Evolutionary conservation across 2,797 vertebrate species (phyloP), one percentile per base, ranked within the genome.

Genomic region (Arrhamphus sclerolepis): DNA sequence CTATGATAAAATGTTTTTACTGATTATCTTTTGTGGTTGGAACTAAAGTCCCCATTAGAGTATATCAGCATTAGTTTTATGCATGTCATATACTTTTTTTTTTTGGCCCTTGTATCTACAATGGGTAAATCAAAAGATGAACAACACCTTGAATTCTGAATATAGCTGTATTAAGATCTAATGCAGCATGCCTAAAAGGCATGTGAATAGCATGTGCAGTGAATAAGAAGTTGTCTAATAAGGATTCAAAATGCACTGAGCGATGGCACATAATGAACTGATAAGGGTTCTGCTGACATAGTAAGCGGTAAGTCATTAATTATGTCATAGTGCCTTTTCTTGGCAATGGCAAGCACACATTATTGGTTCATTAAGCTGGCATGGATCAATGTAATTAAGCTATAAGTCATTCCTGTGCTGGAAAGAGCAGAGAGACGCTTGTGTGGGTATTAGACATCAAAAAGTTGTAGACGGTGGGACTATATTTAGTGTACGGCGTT

Each of bases 351-450:
- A 80, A 78, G 61, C 78, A 58, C 83, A 72, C 75, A 83, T 90
- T 88, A 89, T 89, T 81, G 87, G 75, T 87, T 89, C 87, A 91
- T 89, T 88, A 91, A 80, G 76, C 71, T 74, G 84, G 80, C 82
- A 84, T 81, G 81, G 71, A 88, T 91, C 85, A 88, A 72, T 77
- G 72, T 87, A 89, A 89, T 89, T 86, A 85, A 85, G 77, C 77
- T 64, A 81, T 85, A 87, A 85, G 80, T 89, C 83, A 88, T 78
- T 69, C 43, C 69, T 76, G 63, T 46, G 29, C 43, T 59, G 63
- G 47, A 55, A 67, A 67, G 62, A 58, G 53, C 73, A 60, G 28
- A 48, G 28, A 71, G 52, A 62, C 21, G 11, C 59, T 72, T 54
- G 48, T 66, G 56, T 49, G 56, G 20, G 48, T 67, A 60, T 75